A percentile compares a stretch with the other conserved stretches of the same genome.
Evolutionary conservation across 2,888 invertebrate genomes (phyloP).

Genomic region (Pandemis cinnamomeana): DNA sequence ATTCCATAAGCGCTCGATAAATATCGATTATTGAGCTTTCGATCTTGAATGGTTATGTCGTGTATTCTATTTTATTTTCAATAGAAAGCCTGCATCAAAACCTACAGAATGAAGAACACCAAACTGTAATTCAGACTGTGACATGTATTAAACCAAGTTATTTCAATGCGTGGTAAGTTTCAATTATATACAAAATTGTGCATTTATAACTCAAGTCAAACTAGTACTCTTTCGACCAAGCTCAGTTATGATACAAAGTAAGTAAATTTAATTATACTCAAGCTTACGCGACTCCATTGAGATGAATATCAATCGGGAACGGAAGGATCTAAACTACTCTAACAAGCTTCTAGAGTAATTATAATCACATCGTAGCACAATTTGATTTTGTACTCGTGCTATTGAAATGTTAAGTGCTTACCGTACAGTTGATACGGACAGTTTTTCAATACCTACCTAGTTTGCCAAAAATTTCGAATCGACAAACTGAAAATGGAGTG

Average conservation of each 20-base stretch:
- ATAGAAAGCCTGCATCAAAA: too few relatives aligned
- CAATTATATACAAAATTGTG: too few relatives aligned
- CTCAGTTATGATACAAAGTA: conserved; percentile 11
- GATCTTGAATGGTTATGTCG: too few relatives aligned
- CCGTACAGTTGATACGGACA: background rate
- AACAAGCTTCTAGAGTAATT: conserved; percentile 28
- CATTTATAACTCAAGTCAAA: background rate
- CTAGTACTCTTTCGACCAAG: background rate
- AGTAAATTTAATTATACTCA: conserved; percentile 24
- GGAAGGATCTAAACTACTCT: conserved; percentile 26
- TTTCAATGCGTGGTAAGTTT: too few relatives aligned
- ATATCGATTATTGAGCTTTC: background rate
- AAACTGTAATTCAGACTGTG: too few relatives aligned
- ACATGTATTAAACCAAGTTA: too few relatives aligned
- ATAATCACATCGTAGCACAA: conserved; percentile 20
- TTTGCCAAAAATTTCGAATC: background rate
- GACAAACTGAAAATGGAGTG: too few relatives aligned
- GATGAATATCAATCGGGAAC: conserved; percentile 33
- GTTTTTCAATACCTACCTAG: background rate
- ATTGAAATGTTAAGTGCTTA: conserved; percentile 8
- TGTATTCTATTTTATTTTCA: too few relatives aligned
- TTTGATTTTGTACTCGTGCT: conserved; percentile 9
- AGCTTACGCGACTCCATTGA: conserved; percentile 22
- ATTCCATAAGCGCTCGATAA: conserved; percentile 48
- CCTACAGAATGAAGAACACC: too few relatives aligned